A percentile compares a stretch with the other conserved stretches of the same genome.
Conservation (phyloP, 2,797 vertebrate genomes). For the Tinamus major region DNA sequence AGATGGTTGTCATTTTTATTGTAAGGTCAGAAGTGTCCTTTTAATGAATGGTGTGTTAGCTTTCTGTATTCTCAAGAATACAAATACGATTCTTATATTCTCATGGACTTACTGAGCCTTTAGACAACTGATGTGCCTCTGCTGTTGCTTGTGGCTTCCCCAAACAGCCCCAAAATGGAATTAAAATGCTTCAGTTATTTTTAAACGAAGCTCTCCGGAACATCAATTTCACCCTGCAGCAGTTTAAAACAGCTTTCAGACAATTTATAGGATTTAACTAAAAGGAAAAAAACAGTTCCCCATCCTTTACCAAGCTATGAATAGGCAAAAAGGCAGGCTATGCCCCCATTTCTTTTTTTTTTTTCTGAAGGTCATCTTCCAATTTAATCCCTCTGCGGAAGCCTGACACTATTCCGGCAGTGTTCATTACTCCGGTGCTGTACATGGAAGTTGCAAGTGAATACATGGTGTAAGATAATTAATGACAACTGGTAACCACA, state of each 20-base stretch:
- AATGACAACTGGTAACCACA: neutral
- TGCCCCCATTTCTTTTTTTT: neutral
- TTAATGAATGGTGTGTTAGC: neutral
- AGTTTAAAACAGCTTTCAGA: neutral
- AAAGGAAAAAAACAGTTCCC: neutral
- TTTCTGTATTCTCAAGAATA: neutral
- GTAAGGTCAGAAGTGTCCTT: neutral
- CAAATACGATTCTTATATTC: neutral
- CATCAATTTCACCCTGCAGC: neutral
- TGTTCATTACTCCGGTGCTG: neutral
- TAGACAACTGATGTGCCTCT: neutral
- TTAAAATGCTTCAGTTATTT: neutral
- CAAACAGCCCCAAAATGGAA: neutral
- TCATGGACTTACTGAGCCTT: neutral
- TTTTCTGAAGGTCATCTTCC: neutral
- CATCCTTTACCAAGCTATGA: neutral
- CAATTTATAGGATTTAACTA: neutral
- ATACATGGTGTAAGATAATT: neutral
- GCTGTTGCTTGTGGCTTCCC: neutral
- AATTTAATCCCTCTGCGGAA: neutral
- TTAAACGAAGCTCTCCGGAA: neutral
- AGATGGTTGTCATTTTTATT: neutral
- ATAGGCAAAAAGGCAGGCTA: neutral
- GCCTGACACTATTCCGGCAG: neutral
- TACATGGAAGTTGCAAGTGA: neutral